These are phyloP conservation scores for Sebastes nivosus DNA, from an alignment of 2,797 vertebrate species.

Conservation along the genomic window DNA sequence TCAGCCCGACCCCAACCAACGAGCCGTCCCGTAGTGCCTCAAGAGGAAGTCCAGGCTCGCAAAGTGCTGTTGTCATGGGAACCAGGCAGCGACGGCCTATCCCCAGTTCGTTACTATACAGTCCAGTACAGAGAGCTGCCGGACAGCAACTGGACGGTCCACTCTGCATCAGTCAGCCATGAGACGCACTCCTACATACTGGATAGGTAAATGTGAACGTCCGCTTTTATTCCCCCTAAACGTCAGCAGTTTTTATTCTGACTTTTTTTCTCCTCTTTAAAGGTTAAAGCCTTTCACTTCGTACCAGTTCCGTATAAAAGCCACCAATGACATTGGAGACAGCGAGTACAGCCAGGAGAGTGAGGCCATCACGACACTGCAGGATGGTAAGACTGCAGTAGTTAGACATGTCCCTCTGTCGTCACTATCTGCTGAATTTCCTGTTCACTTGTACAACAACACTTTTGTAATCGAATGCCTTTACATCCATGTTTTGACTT, in stretches of 20 bases:
- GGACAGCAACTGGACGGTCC: slow-evolving; percentile 88
- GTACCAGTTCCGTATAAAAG: slow-evolving; percentile 96
- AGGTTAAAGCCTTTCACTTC: slow-evolving; percentile 98
- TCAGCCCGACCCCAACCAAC: slow-evolving; percentile 93
- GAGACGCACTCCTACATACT: slow-evolving; percentile 89
- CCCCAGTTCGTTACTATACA: slow-evolving; percentile 95
- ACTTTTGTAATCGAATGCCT: not conserved
- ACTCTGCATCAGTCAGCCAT: slow-evolving; percentile 88
- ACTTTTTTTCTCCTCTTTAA: not conserved
- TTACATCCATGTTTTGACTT: slow-evolving; percentile 20
- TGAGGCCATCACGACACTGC: slow-evolving; percentile 94
- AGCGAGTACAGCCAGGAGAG: slow-evolving; percentile 96
- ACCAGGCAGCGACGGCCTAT: slow-evolving; percentile 95
- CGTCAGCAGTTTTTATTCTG: not conserved
- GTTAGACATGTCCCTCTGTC: slow-evolving; percentile 79
- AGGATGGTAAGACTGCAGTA: slow-evolving; percentile 89
- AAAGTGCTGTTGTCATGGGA: slow-evolving; percentile 95
- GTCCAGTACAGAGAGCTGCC: slow-evolving; percentile 93
- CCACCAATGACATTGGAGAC: slow-evolving; percentile 97
- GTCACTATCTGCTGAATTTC: slow-evolving; percentile 10
- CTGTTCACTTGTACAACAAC: not conserved
- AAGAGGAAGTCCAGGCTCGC: slow-evolving; percentile 92
- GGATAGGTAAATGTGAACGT: slow-evolving; percentile 88
- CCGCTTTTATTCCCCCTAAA: not conserved
- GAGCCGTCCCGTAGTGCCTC: slow-evolving; percentile 90